Evolutionary conservation across 2,888 invertebrate species (phyloP).

Genomic region (Ophonus ardosiacus): DNA sequence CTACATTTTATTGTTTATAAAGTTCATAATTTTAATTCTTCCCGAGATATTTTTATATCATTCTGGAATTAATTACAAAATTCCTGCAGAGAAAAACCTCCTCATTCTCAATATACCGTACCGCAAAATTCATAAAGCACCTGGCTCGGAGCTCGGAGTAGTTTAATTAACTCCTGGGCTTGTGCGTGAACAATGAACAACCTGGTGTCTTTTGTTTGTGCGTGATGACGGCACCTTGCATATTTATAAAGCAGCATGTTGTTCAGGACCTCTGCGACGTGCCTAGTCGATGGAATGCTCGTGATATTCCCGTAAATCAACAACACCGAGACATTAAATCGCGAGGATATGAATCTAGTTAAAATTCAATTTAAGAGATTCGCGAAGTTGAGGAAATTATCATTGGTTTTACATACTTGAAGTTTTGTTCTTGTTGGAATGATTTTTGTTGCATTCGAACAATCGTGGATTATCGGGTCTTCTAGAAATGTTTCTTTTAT

Average conservation of each 20-base stretch:
- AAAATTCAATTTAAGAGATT: not conserved
- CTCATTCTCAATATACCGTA: constrained; percentile 9
- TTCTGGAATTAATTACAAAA: not conserved
- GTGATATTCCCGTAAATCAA: not conserved
- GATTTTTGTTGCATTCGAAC: no score
- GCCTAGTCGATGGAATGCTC: not conserved
- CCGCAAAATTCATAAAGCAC: constrained; percentile 20
- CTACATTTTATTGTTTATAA: no score
- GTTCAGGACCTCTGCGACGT: constrained; percentile 2
- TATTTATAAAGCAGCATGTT: constrained; percentile 33
- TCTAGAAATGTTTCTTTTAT: no score
- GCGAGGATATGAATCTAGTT: not conserved
- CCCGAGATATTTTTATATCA: not conserved
- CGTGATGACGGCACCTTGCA: constrained; percentile 33
- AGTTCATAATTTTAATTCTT: not conserved
- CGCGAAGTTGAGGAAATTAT: not conserved
- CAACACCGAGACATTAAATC: not conserved
- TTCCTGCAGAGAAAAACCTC: not conserved
- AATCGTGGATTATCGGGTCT: no score
- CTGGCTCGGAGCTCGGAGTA: not conserved
- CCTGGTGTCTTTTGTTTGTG: constrained; percentile 27
- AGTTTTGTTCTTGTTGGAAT: no score
- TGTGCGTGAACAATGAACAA: constrained; percentile 42
- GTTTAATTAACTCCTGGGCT: constrained; percentile 36
- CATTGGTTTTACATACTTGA: not conserved